phyloP scores from a whole-genome alignment of 2,888 invertebrate genomes.

The Heterodera filipjevi region DNA sequence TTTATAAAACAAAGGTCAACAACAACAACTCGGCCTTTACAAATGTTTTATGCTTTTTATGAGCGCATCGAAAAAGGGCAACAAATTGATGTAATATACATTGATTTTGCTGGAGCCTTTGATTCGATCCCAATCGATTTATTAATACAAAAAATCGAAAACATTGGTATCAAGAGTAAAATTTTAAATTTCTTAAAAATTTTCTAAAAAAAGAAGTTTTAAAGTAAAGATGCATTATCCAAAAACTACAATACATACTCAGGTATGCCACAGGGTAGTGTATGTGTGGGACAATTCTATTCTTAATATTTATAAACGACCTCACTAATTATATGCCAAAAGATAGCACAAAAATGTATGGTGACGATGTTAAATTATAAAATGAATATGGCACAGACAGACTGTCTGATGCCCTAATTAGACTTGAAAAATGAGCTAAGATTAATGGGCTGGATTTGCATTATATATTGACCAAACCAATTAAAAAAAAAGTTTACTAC shows the following conservation, averaged over 20 bases:
- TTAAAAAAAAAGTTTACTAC: too few species aligned
- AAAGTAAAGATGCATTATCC: too few species aligned
- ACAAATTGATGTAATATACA: constrained; percentile 22
- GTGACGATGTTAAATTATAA: not conserved
- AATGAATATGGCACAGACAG: not conserved
- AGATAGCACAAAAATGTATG: constrained; percentile 13
- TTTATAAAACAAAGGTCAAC: constrained; percentile 26
- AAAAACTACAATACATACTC: too few species aligned
- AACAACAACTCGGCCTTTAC: constrained; percentile 26
- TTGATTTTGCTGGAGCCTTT: constrained; percentile 29
- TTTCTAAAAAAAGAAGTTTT: too few species aligned
- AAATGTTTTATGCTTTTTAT: constrained; percentile 18
- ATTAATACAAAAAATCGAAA: constrained; percentile 18
- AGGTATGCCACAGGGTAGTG: constrained; percentile 34
- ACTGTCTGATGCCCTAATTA: not conserved
- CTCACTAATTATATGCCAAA: constrained; percentile 19
- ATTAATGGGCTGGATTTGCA: not conserved
- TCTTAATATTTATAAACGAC: constrained; percentile 31
- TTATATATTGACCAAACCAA: too few species aligned
- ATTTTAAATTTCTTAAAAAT: too few species aligned
- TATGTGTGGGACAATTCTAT: constrained; percentile 30
- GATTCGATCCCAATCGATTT: constrained; percentile 2
- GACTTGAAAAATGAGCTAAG: constrained; percentile 1
- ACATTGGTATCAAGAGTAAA: too few species aligned
- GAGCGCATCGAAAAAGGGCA: not conserved